Evolutionary conservation across 2,797 vertebrate species (phyloP).

Genomic region (Smutsia gigantea): DNA sequence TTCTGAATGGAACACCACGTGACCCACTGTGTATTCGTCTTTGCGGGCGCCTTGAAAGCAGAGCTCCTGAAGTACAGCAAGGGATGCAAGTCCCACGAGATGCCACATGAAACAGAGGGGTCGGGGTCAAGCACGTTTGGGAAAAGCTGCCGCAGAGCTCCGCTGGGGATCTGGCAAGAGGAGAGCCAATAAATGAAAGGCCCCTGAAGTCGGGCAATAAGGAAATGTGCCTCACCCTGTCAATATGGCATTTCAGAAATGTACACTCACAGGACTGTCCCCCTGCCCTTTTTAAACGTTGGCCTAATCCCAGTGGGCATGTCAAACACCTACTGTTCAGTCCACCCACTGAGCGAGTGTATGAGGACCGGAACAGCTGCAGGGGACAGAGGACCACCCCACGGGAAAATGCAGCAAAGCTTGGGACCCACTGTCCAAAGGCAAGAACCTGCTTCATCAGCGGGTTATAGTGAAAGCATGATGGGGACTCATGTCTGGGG

Average conservation of each 20-base stretch:
- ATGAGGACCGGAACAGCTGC: neutral
- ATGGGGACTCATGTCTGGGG: neutral
- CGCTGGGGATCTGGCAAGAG: neutral
- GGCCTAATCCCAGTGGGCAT: neutral
- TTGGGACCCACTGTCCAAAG: rapidly evolving
- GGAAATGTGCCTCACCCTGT: neutral
- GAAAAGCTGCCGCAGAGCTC: neutral
- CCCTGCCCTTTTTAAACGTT: neutral
- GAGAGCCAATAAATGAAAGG: neutral
- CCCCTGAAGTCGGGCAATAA: rapidly evolving
- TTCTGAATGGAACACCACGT: neutral
- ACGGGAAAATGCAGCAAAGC: neutral
- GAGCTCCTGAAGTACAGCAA: neutral
- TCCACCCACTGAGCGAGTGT: rapidly evolving
- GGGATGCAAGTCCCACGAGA: neutral
- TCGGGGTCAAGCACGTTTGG: neutral
- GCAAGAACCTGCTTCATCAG: neutral
- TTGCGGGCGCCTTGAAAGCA: neutral
- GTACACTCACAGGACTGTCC: neutral
- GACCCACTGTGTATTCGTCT: neutral
- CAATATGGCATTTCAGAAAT: neutral
- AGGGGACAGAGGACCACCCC: neutral
- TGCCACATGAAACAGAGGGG: rapidly evolving
- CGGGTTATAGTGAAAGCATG: neutral
- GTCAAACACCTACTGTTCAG: neutral